These are phyloP conservation scores for Harpalus rufipes DNA, from an alignment of 2,888 invertebrate genomes.

Conservation along the genomic window DNA sequence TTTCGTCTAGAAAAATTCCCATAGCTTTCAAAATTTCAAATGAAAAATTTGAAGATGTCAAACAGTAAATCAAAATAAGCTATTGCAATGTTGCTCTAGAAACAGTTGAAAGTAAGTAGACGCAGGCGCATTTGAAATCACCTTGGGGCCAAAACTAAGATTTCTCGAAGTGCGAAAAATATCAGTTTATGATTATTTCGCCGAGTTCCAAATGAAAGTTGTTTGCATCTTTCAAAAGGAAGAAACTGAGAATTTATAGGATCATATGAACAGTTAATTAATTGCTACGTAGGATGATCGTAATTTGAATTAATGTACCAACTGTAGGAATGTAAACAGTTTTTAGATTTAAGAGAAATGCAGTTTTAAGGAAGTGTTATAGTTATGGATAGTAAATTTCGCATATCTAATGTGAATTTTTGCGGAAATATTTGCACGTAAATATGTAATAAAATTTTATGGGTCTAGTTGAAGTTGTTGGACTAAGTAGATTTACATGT, in stretches of 20 bases:
- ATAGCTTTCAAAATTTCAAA: slow-evolving; percentile 33
- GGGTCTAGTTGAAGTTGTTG: slow-evolving; percentile 5
- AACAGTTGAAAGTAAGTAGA: slow-evolving; percentile 38
- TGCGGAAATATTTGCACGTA: slow-evolving; percentile 5
- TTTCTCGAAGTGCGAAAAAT: slow-evolving; percentile 52
- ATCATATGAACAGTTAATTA: slow-evolving; percentile 22
- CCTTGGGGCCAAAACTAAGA: slow-evolving; percentile 17
- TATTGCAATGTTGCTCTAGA: slow-evolving; percentile 6
- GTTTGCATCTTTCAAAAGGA: slow-evolving; percentile 23
- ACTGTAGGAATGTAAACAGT: slow-evolving; percentile 26
- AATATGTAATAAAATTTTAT: slow-evolving; percentile 11
- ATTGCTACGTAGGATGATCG: slow-evolving; percentile 1
- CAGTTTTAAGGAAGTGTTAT: slow-evolving; percentile 13
- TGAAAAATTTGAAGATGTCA: slow-evolving; percentile 40
- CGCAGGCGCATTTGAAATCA: slow-evolving; percentile 14
- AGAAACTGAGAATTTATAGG: slow-evolving; percentile 41
- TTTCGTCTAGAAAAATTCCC: slow-evolving; percentile 35
- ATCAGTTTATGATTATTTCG: slow-evolving; percentile 28
- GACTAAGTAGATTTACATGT: slow-evolving; percentile 2
- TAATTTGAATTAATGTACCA: slow-evolving; percentile 4
- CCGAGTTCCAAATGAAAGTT: slow-evolving; percentile 39
- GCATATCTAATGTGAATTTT: slow-evolving; percentile 1
- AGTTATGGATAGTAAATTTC: background rate
- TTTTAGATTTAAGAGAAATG: background rate
- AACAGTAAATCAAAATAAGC: slow-evolving; percentile 17